Percentiles rank a stretch among this genome's conserved stretches.
phyloP scores from a whole-genome alignment of 2,797 vertebrate genomes.

The Synanceia verrucosa region DNA sequence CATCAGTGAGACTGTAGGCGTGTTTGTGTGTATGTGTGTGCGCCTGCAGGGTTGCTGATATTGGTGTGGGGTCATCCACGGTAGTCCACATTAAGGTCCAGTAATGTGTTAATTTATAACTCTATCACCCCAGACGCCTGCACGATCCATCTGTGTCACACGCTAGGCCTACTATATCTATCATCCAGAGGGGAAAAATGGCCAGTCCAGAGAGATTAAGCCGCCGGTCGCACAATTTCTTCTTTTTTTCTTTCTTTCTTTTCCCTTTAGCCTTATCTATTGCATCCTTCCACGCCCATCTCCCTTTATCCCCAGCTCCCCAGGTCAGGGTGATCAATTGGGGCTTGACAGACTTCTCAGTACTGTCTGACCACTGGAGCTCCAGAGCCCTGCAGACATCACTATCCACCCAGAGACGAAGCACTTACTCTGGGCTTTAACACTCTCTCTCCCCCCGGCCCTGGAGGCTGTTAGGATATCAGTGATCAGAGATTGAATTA shows the following conservation, averaged over 20 bases:
- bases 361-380: conserved; percentile 83
- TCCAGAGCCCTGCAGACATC: conserved; percentile 79
- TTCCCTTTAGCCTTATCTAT: conserved; percentile 61
- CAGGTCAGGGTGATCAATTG: conserved; percentile 90
- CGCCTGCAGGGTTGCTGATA: conserved; percentile 63
- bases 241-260: conserved; percentile 26
- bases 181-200: conserved; percentile 83
- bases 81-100: conserved; percentile 94
- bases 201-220: conserved; percentile 67
- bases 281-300: conserved; percentile 42
- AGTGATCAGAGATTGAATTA: conserved; percentile 78
- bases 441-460: conserved; percentile 65
- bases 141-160: conserved; percentile 98
- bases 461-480: conserved; percentile 61
- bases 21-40: conserved; percentile 40
- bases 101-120: conserved; percentile 99
- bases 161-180: conserved; percentile 91
- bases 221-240: conserved; percentile 63
- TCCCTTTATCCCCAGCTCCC: conserved; percentile 50
- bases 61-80: conserved; percentile 81
- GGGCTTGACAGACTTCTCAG: conserved; percentile 83
- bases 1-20: conserved; percentile 80
- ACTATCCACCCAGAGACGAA: conserved; percentile 83
- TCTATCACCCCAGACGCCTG: conserved; percentile 90
- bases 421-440: conserved; percentile 72